phyloP scores from a whole-genome alignment of 2,797 vertebrate genomes.

The Etheostoma nigrum region DNA sequence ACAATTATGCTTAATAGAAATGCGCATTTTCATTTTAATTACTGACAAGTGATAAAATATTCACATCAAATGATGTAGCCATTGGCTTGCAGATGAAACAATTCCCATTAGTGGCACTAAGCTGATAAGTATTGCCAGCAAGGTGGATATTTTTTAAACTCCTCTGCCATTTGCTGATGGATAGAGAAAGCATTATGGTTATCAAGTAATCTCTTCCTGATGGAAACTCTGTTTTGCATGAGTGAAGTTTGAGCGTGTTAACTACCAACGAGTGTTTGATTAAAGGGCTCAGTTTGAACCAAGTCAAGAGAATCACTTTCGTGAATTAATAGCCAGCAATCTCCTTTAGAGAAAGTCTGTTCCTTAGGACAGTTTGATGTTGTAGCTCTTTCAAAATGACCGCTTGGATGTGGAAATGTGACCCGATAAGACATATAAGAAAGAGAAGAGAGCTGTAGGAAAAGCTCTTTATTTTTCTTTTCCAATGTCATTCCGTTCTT shows the following conservation, averaged over 20 bases:
- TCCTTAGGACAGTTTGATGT: conserved; percentile 19
- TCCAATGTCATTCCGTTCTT: conserved; percentile 22
- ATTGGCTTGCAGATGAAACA: conserved; percentile 73
- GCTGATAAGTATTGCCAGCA: conserved; percentile 70
- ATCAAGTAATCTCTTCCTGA: conserved; percentile 51
- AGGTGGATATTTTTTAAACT: conserved; percentile 73
- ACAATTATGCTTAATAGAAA: conserved; percentile 55
- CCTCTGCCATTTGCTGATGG: conserved; percentile 77
- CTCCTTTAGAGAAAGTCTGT: neutral
- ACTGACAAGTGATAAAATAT: conserved; percentile 68
- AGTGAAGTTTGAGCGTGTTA: conserved; percentile 29
- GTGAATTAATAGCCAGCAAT: conserved; percentile 14
- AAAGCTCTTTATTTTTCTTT: conserved; percentile 21
- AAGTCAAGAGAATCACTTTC: conserved; percentile 9
- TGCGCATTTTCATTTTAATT: conserved; percentile 72
- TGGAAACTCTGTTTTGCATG: conserved; percentile 20
- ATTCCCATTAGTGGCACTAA: conserved; percentile 79
- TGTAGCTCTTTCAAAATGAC: conserved; percentile 20
- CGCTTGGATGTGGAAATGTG: conserved; percentile 41
- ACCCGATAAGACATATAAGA: conserved; percentile 34
- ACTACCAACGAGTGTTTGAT: conserved; percentile 35
- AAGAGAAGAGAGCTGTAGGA: conserved; percentile 9
- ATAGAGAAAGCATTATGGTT: conserved; percentile 55
- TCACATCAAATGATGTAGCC: conserved; percentile 73
- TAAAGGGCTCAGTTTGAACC: conserved; percentile 12